Percentiles rank a stretch among this genome's conserved stretches.
Evolutionary conservation across 2,113 vertebrate species (phyloP).

Genomic region (Rhizomys pruinosus): DNA sequence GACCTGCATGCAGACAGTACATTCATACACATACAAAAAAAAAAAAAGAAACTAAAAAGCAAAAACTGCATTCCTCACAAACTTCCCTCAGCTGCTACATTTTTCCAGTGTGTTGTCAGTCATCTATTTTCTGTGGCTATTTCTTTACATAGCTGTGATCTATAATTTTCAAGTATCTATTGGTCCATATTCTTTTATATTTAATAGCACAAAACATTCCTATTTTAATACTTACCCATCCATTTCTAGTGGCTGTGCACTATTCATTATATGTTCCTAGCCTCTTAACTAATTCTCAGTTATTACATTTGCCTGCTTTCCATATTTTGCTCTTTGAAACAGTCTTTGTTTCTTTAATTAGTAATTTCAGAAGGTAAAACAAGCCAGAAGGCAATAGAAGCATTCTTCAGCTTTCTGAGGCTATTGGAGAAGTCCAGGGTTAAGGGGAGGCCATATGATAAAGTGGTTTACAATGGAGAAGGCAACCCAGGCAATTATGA

Average conservation of each 20-base stretch:
- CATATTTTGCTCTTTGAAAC: neutral
- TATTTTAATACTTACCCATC: neutral
- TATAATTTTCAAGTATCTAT: neutral
- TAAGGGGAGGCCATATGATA: neutral
- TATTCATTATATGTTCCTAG: neutral
- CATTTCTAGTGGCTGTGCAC: neutral
- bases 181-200: neutral
- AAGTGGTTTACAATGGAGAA: rapidly evolving
- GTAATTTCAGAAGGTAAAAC: neutral
- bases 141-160: conserved; percentile 2
- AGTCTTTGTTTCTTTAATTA: neutral
- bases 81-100: neutral
- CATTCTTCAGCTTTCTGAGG: neutral
- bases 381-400: neutral
- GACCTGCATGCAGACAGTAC: too few species aligned
- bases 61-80: neutral
- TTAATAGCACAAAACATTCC: neutral
- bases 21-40: too few species aligned
- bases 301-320: neutral
- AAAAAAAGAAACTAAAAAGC: conserved; percentile 13
- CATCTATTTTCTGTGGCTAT: neutral
- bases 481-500: neutral
- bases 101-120: neutral
- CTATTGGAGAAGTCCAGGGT: neutral
- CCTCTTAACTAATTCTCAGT: neutral